Base-by-base conservation (phyloP, 2,797 vertebrate species). In the Cyclopterus lumpus region DNA sequence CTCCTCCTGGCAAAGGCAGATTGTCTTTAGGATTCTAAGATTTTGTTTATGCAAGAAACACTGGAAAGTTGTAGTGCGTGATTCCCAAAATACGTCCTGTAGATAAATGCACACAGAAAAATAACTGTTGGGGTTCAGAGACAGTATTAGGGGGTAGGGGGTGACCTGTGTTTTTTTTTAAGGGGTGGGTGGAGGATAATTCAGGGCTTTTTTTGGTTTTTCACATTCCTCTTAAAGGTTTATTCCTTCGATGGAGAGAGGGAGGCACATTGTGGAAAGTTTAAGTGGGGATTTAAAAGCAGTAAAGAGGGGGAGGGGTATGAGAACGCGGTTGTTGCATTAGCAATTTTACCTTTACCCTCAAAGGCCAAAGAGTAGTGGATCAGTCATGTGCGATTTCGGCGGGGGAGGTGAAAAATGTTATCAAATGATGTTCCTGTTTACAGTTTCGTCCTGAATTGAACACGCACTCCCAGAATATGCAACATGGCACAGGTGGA, bases 321-420 rank as follows among this genome's bases (percentile, higher is more conserved):
- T 11, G 34, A 14, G 57, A 11, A 28, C 8, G 14, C 46, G 11
- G 9, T 11, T 10, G 49, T 57, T 65, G 67, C 38, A 28, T 55
- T 57, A 67, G 63, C 53, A 64, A 71, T 51, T 26, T 10, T 62
- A 72, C 75, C 46, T 78, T 40, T 36, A 30, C 66, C 68, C 67
- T 46, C 70, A 62, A 74, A 86, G 84, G 88, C 91, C 90, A 92
- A 92, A 91, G 88, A 91, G 77, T 88, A 67, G 71, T 15, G 15
- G 77, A 65, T 71, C 28, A 28, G 68, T 84, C 72, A n/a, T 1
- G 34, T 22, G 32, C 1, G 26, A 46, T 14, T 46, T 67, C 10
- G n/a, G 62, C 38, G 4, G 66, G 66, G 58, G 8, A 24, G 63
- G 48, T 2, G 38, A 6, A 32, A 61, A 51, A 53, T 69, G 20